Evolutionary conservation across 2,888 invertebrate species (phyloP).

Genomic region (Orthosia gracilis): DNA sequence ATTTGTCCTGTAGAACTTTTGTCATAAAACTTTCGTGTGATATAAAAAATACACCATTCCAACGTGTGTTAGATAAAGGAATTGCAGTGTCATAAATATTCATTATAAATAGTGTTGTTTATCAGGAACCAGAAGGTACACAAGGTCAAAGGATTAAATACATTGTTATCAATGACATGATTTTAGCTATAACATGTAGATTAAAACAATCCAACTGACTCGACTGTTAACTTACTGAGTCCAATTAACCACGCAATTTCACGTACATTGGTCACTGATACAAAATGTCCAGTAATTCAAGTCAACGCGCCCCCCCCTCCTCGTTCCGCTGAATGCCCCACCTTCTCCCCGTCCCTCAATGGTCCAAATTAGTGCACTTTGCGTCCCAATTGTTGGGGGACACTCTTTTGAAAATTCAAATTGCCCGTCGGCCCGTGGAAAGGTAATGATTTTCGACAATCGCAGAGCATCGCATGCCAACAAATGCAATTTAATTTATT

Average conservation of each 20-base stretch:
- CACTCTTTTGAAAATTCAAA: conserved; percentile 63
- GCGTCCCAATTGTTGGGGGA: conserved; percentile 60
- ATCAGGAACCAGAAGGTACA: not conserved
- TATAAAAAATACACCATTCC: no score
- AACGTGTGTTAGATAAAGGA: not conserved
- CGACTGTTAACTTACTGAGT: conserved; percentile 13
- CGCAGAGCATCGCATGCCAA: conserved; percentile 35
- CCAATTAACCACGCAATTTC: conserved; percentile 1
- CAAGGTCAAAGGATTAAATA: conserved; percentile 11
- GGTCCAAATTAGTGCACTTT: conserved; percentile 75
- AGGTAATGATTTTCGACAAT: conserved; percentile 56
- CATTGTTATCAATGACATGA: not conserved
- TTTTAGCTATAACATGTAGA: not conserved
- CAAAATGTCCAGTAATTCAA: conserved; percentile 71
- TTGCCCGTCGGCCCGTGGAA: conserved; percentile 56
- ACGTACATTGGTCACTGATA: conserved; percentile 29
- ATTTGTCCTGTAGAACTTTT: no score
- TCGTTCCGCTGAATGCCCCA: conserved; percentile 68
- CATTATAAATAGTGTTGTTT: not conserved
- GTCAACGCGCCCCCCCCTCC: conserved; percentile 65
- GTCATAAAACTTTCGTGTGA: no score
- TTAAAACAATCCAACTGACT: not conserved
- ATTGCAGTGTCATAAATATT: not conserved
- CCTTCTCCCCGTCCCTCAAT: conserved; percentile 39
- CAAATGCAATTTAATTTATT: conserved; percentile 55